Percentiles rank a stretch among this genome's conserved stretches.
Conservation (phyloP, 2,888 invertebrate species). For the Dascillus cervinus region DNA sequence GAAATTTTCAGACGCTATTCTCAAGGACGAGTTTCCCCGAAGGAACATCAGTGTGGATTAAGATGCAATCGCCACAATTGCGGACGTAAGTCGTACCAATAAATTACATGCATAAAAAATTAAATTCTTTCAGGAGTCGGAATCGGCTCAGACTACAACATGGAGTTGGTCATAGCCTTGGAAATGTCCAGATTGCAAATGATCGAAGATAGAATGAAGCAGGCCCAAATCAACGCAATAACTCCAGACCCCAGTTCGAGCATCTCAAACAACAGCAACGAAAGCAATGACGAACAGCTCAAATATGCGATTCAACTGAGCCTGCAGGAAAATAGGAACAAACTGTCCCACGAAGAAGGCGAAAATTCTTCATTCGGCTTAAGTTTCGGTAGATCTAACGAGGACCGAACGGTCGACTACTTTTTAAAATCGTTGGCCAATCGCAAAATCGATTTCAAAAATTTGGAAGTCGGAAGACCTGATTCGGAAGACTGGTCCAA, state of each 20-base stretch:
- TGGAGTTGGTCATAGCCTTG: conserved; percentile 57
- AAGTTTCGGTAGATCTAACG: conserved; percentile 39
- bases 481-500: conserved; percentile 24
- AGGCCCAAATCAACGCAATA: conserved; percentile 32
- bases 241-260: conserved; percentile 36
- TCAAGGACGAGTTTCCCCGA: conserved; percentile 26
- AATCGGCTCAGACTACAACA: conserved; percentile 45
- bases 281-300: conserved; percentile 42
- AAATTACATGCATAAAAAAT: conserved; percentile 1
- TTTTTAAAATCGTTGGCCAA: conserved; percentile 46
- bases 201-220: conserved; percentile 52
- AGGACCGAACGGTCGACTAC: conserved; percentile 48
- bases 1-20: conserved; percentile 29
- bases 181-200: conserved; percentile 63
- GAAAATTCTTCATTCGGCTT: conserved; percentile 11
- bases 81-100: conserved; percentile 27
- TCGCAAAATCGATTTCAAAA: conserved; percentile 41
- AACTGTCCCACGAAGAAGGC: conserved; percentile 20
- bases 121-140: conserved; percentile 10
- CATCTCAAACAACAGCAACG: conserved; percentile 37
- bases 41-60: conserved; percentile 50
- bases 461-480: conserved; percentile 34
- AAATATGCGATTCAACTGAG: conserved; percentile 49
- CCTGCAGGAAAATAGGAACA: conserved; percentile 39
- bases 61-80: conserved; percentile 39